phyloP scores from a whole-genome alignment of 2,113 vertebrate species.

The Melanerpes aurifrons region DNA sequence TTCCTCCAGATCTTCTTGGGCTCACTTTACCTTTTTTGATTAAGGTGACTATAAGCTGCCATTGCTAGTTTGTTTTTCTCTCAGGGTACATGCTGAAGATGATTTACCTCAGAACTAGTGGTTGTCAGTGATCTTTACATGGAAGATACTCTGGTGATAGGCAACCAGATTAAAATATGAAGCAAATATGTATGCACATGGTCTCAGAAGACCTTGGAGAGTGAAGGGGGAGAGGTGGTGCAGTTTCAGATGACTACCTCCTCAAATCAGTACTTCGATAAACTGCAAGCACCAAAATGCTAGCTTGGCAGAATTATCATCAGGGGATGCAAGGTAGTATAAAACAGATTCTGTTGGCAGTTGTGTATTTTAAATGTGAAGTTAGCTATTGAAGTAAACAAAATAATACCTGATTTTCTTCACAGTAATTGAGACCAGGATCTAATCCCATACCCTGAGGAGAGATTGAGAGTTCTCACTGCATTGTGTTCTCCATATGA shows the following conservation, averaged over 20 bases:
- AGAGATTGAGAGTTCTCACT: background rate
- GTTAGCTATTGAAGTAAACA: slow-evolving; percentile 23
- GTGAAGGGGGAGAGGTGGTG: background rate
- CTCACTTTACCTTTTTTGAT: background rate
- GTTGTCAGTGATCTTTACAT: background rate
- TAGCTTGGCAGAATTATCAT: background rate
- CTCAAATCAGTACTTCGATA: slow-evolving; percentile 6
- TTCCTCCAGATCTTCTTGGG: background rate
- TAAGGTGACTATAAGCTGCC: background rate
- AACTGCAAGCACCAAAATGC: background rate
- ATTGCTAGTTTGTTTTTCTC: background rate
- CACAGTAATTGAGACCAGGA: background rate
- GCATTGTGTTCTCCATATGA: background rate
- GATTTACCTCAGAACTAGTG: background rate
- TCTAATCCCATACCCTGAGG: slow-evolving; percentile 20
- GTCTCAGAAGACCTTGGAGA: background rate
- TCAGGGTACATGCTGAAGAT: background rate
- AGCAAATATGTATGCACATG: rapidly evolving
- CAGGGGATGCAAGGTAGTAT: background rate
- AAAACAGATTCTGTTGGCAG: background rate
- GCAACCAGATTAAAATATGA: background rate
- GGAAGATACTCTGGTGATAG: background rate
- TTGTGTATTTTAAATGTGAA: background rate
- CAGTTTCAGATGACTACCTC: background rate
- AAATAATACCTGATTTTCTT: slow-evolving; percentile 44